Percentiles rank a stretch among this genome's conserved stretches.
These are phyloP conservation scores for Enteromius paludinosus DNA, from an alignment of 2,797 vertebrate species.

Conservation along the genomic window DNA sequence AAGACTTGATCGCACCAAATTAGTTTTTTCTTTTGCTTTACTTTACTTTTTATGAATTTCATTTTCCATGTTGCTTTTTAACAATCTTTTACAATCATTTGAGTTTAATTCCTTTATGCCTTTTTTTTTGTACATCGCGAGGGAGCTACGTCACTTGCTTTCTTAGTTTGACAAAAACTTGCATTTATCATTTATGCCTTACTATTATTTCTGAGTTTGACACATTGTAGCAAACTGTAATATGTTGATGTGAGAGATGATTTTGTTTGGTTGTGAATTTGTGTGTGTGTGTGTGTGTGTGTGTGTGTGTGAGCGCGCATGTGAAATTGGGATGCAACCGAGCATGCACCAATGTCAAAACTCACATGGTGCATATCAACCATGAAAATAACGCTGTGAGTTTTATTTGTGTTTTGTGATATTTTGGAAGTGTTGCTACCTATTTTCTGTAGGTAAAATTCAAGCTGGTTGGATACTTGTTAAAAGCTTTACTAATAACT, in stretches of 20 bases:
- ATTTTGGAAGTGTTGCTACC: constrained; percentile 68
- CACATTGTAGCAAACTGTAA: constrained; percentile 77
- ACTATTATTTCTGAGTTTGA: constrained; percentile 78
- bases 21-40: constrained; percentile 55
- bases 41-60: constrained; percentile 69
- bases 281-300: constrained; percentile 21
- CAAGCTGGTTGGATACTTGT: constrained; percentile 68
- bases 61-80: constrained; percentile 76
- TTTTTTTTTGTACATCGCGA: constrained; percentile 75
- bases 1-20: constrained; percentile 69
- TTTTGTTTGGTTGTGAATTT: constrained; percentile 31
- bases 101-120: constrained; percentile 73
- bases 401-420: constrained; percentile 59
- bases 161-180: constrained; percentile 78
- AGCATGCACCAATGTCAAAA: constrained; percentile 52
- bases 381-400: constrained; percentile 72
- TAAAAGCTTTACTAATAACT: constrained; percentile 87
- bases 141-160: constrained; percentile 83
- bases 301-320: constrained; percentile 5
- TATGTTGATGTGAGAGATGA: constrained; percentile 36
- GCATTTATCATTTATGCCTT: constrained; percentile 84
- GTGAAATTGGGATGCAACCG: constrained; percentile 45
- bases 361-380: constrained; percentile 71
- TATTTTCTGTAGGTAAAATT: constrained; percentile 68
- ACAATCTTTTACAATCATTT: constrained; percentile 79